These are phyloP conservation scores for Macquaria ambigua DNA, from an alignment of 2,113 vertebrate species.

Conservation along the genomic window DNA sequence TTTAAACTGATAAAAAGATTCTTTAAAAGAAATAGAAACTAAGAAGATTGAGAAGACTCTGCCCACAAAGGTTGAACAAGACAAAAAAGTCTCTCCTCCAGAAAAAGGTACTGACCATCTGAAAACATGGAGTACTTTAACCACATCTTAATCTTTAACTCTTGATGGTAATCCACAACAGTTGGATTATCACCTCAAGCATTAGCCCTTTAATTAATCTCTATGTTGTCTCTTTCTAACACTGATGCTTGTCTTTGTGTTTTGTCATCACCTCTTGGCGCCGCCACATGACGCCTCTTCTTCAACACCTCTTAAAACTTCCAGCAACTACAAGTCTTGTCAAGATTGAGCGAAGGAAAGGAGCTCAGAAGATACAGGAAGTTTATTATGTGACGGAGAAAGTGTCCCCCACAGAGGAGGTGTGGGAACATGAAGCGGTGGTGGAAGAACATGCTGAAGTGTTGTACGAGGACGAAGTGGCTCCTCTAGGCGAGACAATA, in stretches of 20 bases:
- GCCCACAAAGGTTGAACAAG: constrained; percentile 30
- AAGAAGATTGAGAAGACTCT: constrained; percentile 61
- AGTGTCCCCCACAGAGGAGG: constrained; percentile 35
- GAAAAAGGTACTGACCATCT: constrained; percentile 70
- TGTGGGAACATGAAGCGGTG: constrained; percentile 35
- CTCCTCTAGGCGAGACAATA: neutral
- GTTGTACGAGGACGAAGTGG: constrained; percentile 27
- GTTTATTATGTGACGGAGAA: constrained; percentile 30
- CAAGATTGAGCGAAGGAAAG: constrained; percentile 34
- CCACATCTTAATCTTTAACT: constrained; percentile 24
- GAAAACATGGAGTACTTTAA: constrained; percentile 20
- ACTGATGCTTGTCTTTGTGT: constrained; percentile 71
- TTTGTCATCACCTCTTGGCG: constrained; percentile 75
- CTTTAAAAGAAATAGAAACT: constrained; percentile 59
- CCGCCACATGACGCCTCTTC: constrained; percentile 74
- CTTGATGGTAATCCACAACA: constrained; percentile 31
- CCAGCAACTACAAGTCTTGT: constrained; percentile 43
- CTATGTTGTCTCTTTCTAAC: constrained; percentile 60
- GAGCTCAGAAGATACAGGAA: constrained; percentile 53
- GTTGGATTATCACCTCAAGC: constrained; percentile 42
- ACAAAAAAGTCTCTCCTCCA: constrained; percentile 56
- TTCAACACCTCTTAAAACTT: constrained; percentile 66
- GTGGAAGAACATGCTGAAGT: constrained; percentile 23
- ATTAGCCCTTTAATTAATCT: constrained; percentile 25
- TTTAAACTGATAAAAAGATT: constrained; percentile 33